These are phyloP conservation scores for Nemotelus nigrinus DNA, from an alignment of 2,888 invertebrate genomes.

Conservation along the genomic window DNA sequence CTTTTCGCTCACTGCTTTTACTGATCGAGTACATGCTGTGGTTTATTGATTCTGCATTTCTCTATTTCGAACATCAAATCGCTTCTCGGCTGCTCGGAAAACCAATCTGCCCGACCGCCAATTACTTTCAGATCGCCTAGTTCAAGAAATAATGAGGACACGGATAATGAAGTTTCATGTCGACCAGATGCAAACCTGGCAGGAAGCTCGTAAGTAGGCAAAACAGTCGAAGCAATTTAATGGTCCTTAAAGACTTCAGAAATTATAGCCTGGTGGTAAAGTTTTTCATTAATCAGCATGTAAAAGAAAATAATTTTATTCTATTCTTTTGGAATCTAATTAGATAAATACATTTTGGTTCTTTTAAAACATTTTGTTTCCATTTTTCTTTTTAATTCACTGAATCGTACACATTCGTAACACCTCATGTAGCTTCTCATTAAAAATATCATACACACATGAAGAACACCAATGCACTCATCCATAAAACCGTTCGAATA, in stretches of 20 bases:
- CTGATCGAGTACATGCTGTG: slow-evolving; percentile 42
- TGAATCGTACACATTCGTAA: too few relatives aligned
- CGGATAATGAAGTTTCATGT: slow-evolving; percentile 41
- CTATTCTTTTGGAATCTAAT: neutral
- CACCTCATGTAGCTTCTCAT: too few relatives aligned
- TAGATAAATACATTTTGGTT: slow-evolving; percentile 1
- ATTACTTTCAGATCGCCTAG: neutral
- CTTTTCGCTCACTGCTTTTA: slow-evolving; percentile 7
- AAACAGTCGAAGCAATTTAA: slow-evolving; percentile 21
- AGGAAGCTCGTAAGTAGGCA: neutral
- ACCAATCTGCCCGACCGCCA: too few relatives aligned
- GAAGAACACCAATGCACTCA: too few relatives aligned
- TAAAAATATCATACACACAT: too few relatives aligned
- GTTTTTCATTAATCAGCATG: slow-evolving; percentile 41
- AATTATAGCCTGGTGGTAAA: slow-evolving; percentile 37
- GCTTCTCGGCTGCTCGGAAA: neutral
- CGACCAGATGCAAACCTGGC: slow-evolving; percentile 15
- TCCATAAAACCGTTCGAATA: too few relatives aligned
- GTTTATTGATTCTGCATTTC: slow-evolving; percentile 40
- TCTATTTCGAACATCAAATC: neutral
- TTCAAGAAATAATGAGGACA: slow-evolving; percentile 40
- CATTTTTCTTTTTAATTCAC: too few relatives aligned
- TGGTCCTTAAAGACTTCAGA: slow-evolving; percentile 32
- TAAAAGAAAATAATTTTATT: slow-evolving; percentile 28
- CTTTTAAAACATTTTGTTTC: too few relatives aligned